Base-by-base conservation (phyloP, 1,140 invertebrate genomes). In the Stegodyphus mimosarum region DNA sequence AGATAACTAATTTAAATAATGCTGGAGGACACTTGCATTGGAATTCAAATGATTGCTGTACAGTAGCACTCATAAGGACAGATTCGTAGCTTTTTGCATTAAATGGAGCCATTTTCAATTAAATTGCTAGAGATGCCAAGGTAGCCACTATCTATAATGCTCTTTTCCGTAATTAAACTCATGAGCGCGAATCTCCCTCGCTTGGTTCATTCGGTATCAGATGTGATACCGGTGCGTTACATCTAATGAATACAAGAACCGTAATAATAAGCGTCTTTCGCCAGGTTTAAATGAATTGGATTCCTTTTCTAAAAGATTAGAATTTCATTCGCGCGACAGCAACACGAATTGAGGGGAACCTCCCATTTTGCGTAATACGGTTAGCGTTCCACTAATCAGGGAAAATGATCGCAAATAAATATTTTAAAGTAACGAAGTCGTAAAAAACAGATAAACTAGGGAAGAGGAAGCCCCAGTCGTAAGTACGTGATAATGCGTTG, bases 401-500 rank as follows among this genome's bases (percentile, higher is more conserved):
- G 51, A 63, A 66, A 66, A 74, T 17, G 80, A 83, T 83, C 70
- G 69, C 77, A 83, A 83, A 74, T 83, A 83, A 83, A 83, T 83
- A 83, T 66, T 83, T 83, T 83, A 83, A 83, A 83, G 80, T 83
- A 74, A 83, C 60, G 70, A 49, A 66, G 71, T 66, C 80, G 49
- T 83, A 83, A 83, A 83, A 83, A 83, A 83, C 72, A 83, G 80
- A 83, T 83, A 83, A 83, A 83, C 53, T 51, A 72, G 13, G 70
- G 49, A n/a, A 55, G 55, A 52, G 63, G 70, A 67, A 66, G 53
- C 70, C 70, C 66, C 55, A 11, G 10, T 50, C 6, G 33, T 74
- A 83, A 83, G 80, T 74, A 83, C 80, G 80, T 83, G 80, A 83
- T 83, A 83, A 83, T 83, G 80, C 66, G 80, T 74, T 74, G 71